phyloP scores from a whole-genome alignment of 2,888 invertebrate species.

The Drosophila villosipedis region DNA sequence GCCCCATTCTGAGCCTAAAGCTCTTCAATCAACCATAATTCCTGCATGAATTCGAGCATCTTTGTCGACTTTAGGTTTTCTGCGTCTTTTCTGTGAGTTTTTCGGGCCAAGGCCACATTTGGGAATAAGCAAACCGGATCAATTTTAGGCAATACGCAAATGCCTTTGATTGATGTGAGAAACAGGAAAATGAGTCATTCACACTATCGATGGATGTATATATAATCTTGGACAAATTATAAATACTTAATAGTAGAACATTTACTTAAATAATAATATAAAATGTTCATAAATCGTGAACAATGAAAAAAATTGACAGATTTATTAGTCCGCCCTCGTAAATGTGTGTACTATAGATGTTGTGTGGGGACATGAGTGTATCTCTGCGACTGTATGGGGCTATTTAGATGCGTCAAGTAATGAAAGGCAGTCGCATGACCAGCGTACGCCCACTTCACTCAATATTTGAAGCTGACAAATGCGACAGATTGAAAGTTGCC shows the following conservation, averaged over 20 bases:
- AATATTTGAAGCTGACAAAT: slow-evolving; percentile 73
- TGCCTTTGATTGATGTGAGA: no score
- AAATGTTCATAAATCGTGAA: background rate
- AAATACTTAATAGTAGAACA: background rate
- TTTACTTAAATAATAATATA: background rate
- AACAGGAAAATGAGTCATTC: no score
- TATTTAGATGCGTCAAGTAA: slow-evolving; percentile 54
- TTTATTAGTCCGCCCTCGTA: slow-evolving; percentile 10
- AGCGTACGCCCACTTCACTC: slow-evolving; percentile 65
- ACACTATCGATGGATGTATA: no score
- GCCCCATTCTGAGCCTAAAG: background rate
- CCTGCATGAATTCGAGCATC: background rate
- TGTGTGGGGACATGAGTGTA: background rate
- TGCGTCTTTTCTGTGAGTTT: background rate
- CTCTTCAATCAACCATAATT: background rate
- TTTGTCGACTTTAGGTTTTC: background rate
- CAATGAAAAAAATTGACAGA: background rate
- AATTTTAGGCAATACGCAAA: background rate
- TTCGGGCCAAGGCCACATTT: background rate
- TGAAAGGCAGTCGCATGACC: slow-evolving; percentile 63
- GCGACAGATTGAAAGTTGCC: slow-evolving; percentile 77
- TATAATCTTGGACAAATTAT: background rate
- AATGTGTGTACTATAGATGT: background rate
- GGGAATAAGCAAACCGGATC: background rate
- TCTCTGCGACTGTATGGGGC: slow-evolving; percentile 6